Percentiles rank a stretch among this genome's conserved stretches.
phyloP scores from a whole-genome alignment of 2,888 invertebrate species.

The Sesia bembeciformis region DNA sequence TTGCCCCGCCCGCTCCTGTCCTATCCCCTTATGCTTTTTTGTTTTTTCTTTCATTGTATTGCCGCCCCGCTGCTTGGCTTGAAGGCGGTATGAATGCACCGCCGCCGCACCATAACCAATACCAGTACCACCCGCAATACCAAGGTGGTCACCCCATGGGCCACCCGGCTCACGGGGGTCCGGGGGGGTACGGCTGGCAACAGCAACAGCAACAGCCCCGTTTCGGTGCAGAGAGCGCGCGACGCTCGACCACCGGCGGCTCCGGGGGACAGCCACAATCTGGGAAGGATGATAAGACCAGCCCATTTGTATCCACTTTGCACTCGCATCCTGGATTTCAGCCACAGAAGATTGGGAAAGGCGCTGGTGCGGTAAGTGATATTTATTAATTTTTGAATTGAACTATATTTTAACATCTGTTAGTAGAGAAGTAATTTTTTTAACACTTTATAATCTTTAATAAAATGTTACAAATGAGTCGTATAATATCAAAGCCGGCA shows the following conservation, averaged over 20 bases:
- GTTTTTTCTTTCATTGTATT: constrained; percentile 71
- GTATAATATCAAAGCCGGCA: too few species aligned
- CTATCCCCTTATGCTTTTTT: constrained; percentile 67
- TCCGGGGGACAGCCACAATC: constrained; percentile 22
- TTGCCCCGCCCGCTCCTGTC: constrained; percentile 48
- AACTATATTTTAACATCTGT: too few species aligned
- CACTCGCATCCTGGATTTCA: constrained; percentile 95
- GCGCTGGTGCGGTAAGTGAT: constrained; percentile 67
- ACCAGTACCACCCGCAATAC: constrained; percentile 71
- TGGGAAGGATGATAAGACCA: constrained; percentile 79
- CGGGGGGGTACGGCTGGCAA: constrained; percentile 28
- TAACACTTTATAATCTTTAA: too few species aligned
- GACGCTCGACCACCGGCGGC: constrained; percentile 33
- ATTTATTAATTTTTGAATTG: background rate
- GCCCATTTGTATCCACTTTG: constrained; percentile 89
- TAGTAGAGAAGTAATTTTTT: too few species aligned
- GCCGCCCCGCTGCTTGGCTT: constrained; percentile 71
- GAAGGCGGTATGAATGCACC: constrained; percentile 75
- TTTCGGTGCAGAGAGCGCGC: constrained; percentile 69
- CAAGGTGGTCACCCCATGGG: constrained; percentile 30
- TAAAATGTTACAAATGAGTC: too few species aligned
- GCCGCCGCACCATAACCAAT: constrained; percentile 70
- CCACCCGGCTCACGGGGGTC: background rate
- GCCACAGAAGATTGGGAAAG: constrained; percentile 94
- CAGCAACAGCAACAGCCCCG: constrained; percentile 46